phyloP scores from a whole-genome alignment of 2,113 vertebrate genomes.

The Gulo gulo region DNA sequence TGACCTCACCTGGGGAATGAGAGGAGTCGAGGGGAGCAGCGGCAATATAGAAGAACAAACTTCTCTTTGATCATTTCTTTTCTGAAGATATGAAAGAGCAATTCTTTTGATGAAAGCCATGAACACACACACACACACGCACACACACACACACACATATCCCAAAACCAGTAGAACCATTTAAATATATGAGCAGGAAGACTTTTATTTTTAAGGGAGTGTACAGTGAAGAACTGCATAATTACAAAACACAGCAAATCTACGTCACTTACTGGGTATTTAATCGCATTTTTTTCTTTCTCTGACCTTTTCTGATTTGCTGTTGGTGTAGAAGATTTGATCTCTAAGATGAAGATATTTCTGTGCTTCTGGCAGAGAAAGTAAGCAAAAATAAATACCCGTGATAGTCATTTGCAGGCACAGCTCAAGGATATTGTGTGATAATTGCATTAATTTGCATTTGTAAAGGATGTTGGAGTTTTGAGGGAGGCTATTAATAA shows the following conservation, averaged over 20 bases:
- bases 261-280: constrained; percentile 18
- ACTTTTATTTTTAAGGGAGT: constrained; percentile 7
- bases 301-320: background rate
- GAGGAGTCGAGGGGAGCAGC: background rate
- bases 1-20: background rate
- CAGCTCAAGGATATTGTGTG: constrained; percentile 14
- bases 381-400: background rate
- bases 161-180: background rate
- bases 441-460: constrained; percentile 42
- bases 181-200: background rate
- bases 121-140: background rate
- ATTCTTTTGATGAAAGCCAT: constrained; percentile 18
- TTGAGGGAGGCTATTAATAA: background rate
- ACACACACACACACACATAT: background rate
- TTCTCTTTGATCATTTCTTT: constrained; percentile 35
- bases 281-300: constrained; percentile 37
- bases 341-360: constrained; percentile 8
- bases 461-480: constrained; percentile 23
- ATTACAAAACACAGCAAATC: background rate
- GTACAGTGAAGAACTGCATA: background rate
- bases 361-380: background rate
- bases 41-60: background rate
- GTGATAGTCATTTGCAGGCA: constrained; percentile 40
- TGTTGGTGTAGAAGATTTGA: constrained; percentile 29
- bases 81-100: background rate